These are phyloP conservation scores for Lepidochrysops patricia DNA, from an alignment of 2,888 invertebrate species.

Conservation along the genomic window DNA sequence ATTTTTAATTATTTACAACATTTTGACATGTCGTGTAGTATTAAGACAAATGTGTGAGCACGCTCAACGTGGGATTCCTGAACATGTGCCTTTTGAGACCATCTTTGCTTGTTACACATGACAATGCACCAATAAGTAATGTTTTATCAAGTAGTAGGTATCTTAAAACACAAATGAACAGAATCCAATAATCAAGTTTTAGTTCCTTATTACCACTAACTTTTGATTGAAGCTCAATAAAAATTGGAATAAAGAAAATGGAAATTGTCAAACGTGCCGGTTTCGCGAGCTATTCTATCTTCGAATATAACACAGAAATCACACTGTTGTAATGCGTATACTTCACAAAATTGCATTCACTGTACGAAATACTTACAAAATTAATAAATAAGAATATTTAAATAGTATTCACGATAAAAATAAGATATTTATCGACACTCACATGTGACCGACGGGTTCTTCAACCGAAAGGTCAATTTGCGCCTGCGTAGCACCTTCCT, in stretches of 20 bases:
- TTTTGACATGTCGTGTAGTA: neutral
- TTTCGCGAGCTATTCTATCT: conserved; percentile 53
- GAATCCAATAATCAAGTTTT: conserved; percentile 35
- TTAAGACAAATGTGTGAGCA: neutral
- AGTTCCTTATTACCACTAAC: neutral
- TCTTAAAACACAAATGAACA: neutral
- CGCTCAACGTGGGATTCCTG: conserved; percentile 4
- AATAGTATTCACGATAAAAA: conserved; percentile 66
- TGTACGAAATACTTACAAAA: conserved; percentile 69
- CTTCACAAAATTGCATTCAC: conserved; percentile 61
- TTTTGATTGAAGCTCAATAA: neutral
- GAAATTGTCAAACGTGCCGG: conserved; percentile 69
- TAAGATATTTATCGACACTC: conserved; percentile 80
- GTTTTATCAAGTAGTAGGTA: conserved; percentile 4
- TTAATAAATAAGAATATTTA: conserved; percentile 55
- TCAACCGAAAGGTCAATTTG: conserved; percentile 85
- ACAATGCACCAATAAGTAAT: conserved; percentile 6
- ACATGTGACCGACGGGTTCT: conserved; percentile 94
- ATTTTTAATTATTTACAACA: neutral
- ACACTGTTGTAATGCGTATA: conserved; percentile 45
- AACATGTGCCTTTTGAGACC: conserved; percentile 12
- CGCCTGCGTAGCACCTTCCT: conserved; percentile 81
- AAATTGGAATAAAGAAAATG: conserved; percentile 39
- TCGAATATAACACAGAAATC: conserved; percentile 59
- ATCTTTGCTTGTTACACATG: conserved; percentile 12